Conservation (phyloP, 2,113 vertebrate species). For the Chunga burmeisteri region DNA sequence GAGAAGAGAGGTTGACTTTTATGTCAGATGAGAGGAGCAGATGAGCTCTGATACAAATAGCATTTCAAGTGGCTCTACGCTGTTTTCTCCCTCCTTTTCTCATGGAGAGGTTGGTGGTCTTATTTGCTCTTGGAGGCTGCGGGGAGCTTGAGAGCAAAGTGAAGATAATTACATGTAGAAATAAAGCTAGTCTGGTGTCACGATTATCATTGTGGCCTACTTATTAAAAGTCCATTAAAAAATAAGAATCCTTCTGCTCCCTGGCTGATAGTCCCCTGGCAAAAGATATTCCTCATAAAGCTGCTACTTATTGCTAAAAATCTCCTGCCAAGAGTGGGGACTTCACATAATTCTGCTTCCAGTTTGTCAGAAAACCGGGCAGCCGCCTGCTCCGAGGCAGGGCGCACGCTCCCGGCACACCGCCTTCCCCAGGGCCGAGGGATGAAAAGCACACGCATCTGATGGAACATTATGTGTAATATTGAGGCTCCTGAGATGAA, state of each 20-base stretch:
- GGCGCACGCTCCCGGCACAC: background rate
- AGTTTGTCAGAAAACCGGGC: background rate
- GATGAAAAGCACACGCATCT: background rate
- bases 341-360: conserved; percentile 15
- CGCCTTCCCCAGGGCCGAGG: background rate
- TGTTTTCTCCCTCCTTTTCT: background rate
- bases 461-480: background rate
- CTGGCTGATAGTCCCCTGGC: conserved; percentile 56
- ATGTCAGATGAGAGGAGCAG: background rate
- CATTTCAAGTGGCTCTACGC: background rate
- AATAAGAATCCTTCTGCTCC: conserved; percentile 47
- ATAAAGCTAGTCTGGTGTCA: conserved; percentile 15
- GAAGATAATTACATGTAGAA: conserved; percentile 28
- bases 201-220: conserved; percentile 55
- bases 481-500: background rate
- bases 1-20: background rate
- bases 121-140: conserved; percentile 31
- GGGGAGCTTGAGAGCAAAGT: background rate
- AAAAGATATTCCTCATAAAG: conserved; percentile 52
- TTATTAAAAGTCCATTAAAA: conserved; percentile 65
- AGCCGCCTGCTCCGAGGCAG: background rate
- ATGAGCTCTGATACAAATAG: background rate
- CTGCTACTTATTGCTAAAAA: conserved; percentile 51
- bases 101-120: conserved; percentile 28
- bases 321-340: conserved; percentile 27